phyloP scores from a whole-genome alignment of 2,888 invertebrate genomes.

The Agrochola circellaris region DNA sequence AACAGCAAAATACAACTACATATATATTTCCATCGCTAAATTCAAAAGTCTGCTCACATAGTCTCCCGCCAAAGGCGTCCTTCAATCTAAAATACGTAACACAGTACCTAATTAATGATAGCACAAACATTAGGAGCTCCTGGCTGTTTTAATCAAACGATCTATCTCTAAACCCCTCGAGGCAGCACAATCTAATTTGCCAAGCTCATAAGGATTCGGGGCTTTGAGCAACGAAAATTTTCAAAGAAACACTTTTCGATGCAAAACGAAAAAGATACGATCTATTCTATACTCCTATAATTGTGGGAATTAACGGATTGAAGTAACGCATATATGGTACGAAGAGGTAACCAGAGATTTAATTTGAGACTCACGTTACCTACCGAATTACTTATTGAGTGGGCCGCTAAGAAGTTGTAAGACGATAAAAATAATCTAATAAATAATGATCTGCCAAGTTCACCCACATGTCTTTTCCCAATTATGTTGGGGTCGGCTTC shows the following conservation, averaged over 20 bases:
- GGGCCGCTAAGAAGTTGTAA: no score
- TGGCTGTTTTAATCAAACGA: conserved; percentile 59
- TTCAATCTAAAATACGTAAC: conserved; percentile 25
- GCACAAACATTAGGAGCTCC: conserved; percentile 54
- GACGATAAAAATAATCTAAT: no score
- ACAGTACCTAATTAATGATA: conserved; percentile 56
- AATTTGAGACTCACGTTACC: neutral
- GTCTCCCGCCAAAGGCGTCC: conserved; percentile 7
- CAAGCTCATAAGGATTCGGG: conserved; percentile 54
- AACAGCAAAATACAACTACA: neutral
- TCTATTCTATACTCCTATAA: conserved; percentile 19
- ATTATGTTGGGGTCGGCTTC: no score
- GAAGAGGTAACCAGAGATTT: conserved; percentile 2
- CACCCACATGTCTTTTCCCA: no score
- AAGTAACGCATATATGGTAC: neutral
- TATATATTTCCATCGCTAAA: neutral
- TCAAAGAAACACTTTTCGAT: conserved; percentile 41
- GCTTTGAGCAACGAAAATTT: conserved; percentile 42
- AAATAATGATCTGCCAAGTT: no score
- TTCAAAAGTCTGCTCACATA: neutral
- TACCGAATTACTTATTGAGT: neutral
- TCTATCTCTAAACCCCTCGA: conserved; percentile 54
- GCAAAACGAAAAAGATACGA: conserved; percentile 35
- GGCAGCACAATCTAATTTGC: conserved; percentile 58
- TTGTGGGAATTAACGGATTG: conserved; percentile 9